Conservation (phyloP, 2,797 vertebrate genomes). For the Stomatorhinus walkeri region DNA sequence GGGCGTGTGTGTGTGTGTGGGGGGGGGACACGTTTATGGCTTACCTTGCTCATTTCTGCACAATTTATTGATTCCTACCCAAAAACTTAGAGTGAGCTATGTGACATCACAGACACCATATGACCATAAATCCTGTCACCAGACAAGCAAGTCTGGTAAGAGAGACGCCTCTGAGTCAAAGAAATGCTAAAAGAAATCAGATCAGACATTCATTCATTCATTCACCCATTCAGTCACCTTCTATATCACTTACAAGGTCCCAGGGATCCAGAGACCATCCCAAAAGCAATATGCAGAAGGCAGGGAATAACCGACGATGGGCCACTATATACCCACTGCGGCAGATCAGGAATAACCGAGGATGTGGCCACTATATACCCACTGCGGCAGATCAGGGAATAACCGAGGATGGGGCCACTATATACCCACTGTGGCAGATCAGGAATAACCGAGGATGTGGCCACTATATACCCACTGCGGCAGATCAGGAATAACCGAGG, state of each 20-base stretch:
- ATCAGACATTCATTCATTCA: background rate
- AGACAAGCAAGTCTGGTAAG: background rate
- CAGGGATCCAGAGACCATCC: background rate
- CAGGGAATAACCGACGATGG: background rate
- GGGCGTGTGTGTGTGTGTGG: background rate
- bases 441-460: background rate
- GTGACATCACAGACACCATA: background rate
- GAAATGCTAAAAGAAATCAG: constrained; percentile 19
- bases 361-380: too few species aligned
- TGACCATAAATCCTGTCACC: background rate
- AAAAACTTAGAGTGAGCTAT: background rate
- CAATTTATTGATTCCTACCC: background rate
- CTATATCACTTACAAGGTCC: background rate
- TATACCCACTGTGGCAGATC: too few species aligned
- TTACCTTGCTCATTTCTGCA: background rate
- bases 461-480: background rate
- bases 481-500: too few species aligned
- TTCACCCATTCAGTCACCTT: background rate
- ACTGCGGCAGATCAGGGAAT: too few species aligned
- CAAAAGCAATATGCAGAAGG: background rate
- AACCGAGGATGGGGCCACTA: too few species aligned
- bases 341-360: too few species aligned
- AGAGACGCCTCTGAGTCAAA: background rate
- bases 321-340: too few species aligned
- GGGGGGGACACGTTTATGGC: background rate